Conservation (phyloP, 2,888 invertebrate species). For the Phanerotoma sp. region DNA sequence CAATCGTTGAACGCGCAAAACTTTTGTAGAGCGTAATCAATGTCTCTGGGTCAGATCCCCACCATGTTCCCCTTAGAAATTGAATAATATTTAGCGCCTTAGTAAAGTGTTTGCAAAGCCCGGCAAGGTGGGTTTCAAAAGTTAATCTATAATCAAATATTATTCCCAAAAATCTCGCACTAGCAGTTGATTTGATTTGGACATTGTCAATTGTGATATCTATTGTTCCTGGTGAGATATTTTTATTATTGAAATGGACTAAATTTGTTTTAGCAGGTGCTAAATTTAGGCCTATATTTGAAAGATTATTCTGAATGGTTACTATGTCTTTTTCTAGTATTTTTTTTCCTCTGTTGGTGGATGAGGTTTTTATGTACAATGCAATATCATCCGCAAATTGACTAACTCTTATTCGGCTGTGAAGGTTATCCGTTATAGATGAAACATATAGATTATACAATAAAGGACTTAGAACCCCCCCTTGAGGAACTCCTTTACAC, state of each 20-base stretch:
- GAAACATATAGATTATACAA: conserved; percentile 17
- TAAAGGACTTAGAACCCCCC: conserved; percentile 23
- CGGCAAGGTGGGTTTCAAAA: conserved; percentile 11
- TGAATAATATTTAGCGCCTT: conserved; percentile 22
- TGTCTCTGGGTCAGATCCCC: conserved; percentile 21
- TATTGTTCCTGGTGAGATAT: conserved; percentile 2
- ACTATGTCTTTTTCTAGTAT: neutral
- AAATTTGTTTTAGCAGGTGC: conserved; percentile 7
- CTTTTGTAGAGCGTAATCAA: conserved; percentile 7
- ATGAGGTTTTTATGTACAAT: neutral
- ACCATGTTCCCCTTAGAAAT: conserved; percentile 22
- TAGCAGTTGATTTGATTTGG: neutral
- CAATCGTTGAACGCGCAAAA: conserved; percentile 11
- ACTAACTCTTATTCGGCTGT: neutral
- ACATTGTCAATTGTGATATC: neutral
- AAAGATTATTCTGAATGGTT: neutral
- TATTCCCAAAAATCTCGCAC: conserved; percentile 7
- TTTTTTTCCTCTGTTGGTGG: neutral
- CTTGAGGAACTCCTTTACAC: conserved; percentile 27
- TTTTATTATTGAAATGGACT: conserved; percentile 16
- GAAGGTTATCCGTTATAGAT: conserved; percentile 6
- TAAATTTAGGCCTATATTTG: conserved; percentile 7
- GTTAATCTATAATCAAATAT: conserved; percentile 9
- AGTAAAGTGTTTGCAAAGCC: neutral
- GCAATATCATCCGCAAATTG: conserved; percentile 30